Percentiles rank a stretch among this genome's conserved stretches.
Conservation (phyloP, 2,797 vertebrate genomes). For the Lacerta viridis region DNA sequence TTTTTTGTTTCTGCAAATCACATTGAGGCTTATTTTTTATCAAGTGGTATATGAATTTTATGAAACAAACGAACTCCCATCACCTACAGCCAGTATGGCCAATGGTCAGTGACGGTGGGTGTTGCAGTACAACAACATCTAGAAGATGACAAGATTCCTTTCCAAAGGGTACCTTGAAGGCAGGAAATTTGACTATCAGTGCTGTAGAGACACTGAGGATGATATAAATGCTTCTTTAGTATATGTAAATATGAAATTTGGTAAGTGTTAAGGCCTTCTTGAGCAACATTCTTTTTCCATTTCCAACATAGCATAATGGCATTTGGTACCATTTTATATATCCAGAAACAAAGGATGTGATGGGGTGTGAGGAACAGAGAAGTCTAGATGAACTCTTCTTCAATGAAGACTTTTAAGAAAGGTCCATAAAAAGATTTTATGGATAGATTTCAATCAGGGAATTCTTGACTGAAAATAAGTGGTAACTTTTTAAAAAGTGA, state of each 20-base stretch:
- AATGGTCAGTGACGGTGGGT: too few relatives aligned
- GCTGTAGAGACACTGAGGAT: too few relatives aligned
- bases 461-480: constrained; percentile 29
- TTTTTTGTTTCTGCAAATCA: too few relatives aligned
- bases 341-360: constrained; percentile 15
- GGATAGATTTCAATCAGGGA: constrained; percentile 3
- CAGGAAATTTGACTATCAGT: neutral
- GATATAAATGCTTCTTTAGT: neutral
- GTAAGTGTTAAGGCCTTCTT: neutral
- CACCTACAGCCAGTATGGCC: too few relatives aligned
- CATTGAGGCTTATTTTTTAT: too few relatives aligned
- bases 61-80: too few relatives aligned
- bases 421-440: neutral
- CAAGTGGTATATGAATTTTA: too few relatives aligned
- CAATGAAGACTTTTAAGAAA: neutral
- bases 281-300: neutral
- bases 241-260: neutral
- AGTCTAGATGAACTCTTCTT: neutral
- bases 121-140: too few relatives aligned
- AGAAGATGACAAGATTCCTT: neutral
- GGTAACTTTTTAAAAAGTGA: constrained; percentile 4
- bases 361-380: neutral
- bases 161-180: neutral
- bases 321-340: constrained; percentile 52
- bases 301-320: constrained; percentile 35